A percentile compares a stretch with the other conserved stretches of the same genome.
Evolutionary conservation across 2,113 vertebrate genomes (phyloP).

Genomic region (Herpetotheres cachinnans): DNA sequence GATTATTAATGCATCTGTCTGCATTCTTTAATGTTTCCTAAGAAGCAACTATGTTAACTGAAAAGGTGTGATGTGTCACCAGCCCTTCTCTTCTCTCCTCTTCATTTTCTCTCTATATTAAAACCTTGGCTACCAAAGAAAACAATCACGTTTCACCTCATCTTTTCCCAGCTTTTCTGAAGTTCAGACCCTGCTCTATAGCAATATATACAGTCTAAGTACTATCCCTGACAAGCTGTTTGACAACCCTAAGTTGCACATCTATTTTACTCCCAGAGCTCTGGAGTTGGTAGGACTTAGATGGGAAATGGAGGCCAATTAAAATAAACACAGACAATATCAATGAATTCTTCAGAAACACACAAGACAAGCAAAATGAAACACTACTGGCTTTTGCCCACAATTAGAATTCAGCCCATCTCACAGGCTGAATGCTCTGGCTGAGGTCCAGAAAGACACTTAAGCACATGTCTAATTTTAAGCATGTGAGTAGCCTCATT

Average conservation of each 20-base stretch:
- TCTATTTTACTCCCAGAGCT: conserved; percentile 52
- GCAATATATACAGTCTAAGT: conserved; percentile 59
- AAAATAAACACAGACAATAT: conserved; percentile 64
- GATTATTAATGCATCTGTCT: conserved; percentile 62
- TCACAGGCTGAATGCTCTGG: neutral
- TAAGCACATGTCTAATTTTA: conserved; percentile 59
- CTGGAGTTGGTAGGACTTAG: conserved; percentile 31
- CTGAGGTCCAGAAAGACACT: conserved; percentile 54
- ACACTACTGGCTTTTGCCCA: conserved; percentile 43
- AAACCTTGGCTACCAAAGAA: conserved; percentile 68
- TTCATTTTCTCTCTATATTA: conserved; percentile 61
- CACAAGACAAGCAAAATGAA: conserved; percentile 56
- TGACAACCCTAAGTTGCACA: conserved; percentile 57
- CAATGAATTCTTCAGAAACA: conserved; percentile 61
- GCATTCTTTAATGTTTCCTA: conserved; percentile 65
- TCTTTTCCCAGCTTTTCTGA: conserved; percentile 67
- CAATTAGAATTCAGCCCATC: conserved; percentile 30
- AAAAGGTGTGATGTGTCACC: conserved; percentile 61
- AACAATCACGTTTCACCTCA: conserved; percentile 65
- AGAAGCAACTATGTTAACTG: conserved; percentile 62
- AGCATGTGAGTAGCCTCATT: conserved; percentile 59
- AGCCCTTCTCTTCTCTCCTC: conserved; percentile 62
- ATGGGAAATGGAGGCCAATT: conserved; percentile 64
- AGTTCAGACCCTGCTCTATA: conserved; percentile 54
- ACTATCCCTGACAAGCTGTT: conserved; percentile 61